Evolutionary conservation across 2,888 invertebrate species (phyloP).

Genomic region (Eugnorisma glareosa): DNA sequence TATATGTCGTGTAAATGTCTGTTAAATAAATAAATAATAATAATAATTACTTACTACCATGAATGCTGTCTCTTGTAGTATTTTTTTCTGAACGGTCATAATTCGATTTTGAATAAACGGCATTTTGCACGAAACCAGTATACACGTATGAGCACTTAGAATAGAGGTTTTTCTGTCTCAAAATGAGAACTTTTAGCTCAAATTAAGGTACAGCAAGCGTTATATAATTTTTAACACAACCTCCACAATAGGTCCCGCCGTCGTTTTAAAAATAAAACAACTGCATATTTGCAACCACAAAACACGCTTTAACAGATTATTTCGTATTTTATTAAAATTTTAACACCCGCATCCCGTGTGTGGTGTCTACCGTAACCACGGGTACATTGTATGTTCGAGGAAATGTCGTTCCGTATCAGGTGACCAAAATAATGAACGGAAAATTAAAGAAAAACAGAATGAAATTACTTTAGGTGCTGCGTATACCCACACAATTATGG

Average conservation of each 20-base stretch:
- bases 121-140: neutral
- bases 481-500: neutral
- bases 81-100: neutral
- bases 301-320: constrained; percentile 35
- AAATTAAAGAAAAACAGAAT: constrained; percentile 38
- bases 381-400: constrained; percentile 30
- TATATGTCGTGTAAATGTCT: too few species aligned
- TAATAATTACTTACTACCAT: too few species aligned
- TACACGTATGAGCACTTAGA: neutral
- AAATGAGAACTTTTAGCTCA: neutral
- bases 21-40: too few species aligned
- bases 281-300: constrained; percentile 7
- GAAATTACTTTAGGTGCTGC: constrained; percentile 15
- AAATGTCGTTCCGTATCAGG: constrained; percentile 50
- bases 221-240: neutral
- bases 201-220: neutral
- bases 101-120: neutral
- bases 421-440: constrained; percentile 27
- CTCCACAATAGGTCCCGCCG: neutral
- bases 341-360: constrained; percentile 42
- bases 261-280: constrained; percentile 17
- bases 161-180: neutral
- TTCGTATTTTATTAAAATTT: constrained; percentile 51
- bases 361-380: constrained; percentile 36
- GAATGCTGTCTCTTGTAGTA: neutral